Base-by-base conservation (phyloP, 2,888 invertebrate genomes). In the Caenorhabditis macrosperma region DNA sequence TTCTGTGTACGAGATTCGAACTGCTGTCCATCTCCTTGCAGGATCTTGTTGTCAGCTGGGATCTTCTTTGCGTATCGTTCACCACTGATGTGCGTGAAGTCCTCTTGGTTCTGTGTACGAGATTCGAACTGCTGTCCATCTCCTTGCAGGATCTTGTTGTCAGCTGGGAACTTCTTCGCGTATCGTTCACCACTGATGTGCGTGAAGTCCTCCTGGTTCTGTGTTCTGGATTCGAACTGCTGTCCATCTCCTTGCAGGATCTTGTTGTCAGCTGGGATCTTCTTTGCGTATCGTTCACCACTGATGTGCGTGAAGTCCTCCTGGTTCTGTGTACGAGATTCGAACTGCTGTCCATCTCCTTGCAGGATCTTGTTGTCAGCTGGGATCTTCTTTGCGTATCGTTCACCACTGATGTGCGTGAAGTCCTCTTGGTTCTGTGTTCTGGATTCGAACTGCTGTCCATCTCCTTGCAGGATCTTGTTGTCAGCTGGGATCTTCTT, bases 111-210 rank as follows among this genome's bases (percentile, higher is more conserved):
- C 55, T 63, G 71, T 0, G 71, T 71, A 12, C 26, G 54, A 0
- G 63, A 28, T 28, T 44, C 55, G 55, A 63, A 44, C 24, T 61
- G 44, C 50, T 60, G 60, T 2, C 63, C 71, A 22, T 71, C 61
- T 17, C 33, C 55, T 46, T 60, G 71, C 0, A 71, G 55, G 24
- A 71, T 71, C 55, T 71, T 71, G 71, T 71, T 71, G 30, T 71
- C 71, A 20, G 38, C 48, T 30, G 69, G 69, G 3, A 59, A 20
- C 26, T 59, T 69, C 50, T 46, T 46, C 20, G 48, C 59, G 26
- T 59, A 59, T 7, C 59, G 59, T 35, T 59, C 69, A n/a, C 59
- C 59, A 35, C 35, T 24, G 12, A 60, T 26, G 55, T 72, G 46
- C 26, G 52, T 55, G 57, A 63, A 60, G 44, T 64, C 55, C 38